Conservation (phyloP, 2,113 vertebrate genomes). For the Serilophus lunatus region DNA sequence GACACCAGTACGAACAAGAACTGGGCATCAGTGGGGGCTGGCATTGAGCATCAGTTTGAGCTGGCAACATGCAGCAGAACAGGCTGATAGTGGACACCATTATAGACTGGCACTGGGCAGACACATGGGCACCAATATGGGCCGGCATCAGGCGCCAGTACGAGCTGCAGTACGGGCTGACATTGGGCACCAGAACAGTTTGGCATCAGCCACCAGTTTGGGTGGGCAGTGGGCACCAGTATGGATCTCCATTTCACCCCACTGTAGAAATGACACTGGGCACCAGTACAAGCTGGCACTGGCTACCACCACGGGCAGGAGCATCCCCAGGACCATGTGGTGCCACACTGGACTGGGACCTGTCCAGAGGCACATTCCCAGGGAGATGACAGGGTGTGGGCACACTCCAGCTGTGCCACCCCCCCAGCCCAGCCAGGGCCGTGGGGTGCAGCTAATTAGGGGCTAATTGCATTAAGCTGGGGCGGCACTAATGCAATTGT, state of each 20-base stretch:
- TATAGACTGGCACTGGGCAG: too few species aligned
- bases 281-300: background rate
- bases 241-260: too few species aligned
- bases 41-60: too few species aligned
- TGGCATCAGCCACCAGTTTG: background rate
- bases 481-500: background rate
- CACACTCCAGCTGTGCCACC: background rate
- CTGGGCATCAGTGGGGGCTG: too few species aligned
- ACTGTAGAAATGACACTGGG: background rate
- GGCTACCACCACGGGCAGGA: background rate
- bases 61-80: too few species aligned
- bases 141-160: background rate
- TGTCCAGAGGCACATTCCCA: background rate
- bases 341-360: background rate
- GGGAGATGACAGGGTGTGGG: accelerated
- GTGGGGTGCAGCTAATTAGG: background rate
- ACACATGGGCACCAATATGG: background rate
- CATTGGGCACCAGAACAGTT: background rate
- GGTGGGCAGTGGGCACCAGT: background rate
- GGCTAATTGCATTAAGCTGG: background rate
- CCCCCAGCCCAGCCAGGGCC: background rate
- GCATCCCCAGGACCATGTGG: background rate
- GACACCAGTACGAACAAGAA: too few species aligned
- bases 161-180: too few species aligned
- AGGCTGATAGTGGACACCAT: background rate